Evolutionary conservation across 2,888 invertebrate species (phyloP).

Genomic region (Rhagophthalmus giganteus): DNA sequence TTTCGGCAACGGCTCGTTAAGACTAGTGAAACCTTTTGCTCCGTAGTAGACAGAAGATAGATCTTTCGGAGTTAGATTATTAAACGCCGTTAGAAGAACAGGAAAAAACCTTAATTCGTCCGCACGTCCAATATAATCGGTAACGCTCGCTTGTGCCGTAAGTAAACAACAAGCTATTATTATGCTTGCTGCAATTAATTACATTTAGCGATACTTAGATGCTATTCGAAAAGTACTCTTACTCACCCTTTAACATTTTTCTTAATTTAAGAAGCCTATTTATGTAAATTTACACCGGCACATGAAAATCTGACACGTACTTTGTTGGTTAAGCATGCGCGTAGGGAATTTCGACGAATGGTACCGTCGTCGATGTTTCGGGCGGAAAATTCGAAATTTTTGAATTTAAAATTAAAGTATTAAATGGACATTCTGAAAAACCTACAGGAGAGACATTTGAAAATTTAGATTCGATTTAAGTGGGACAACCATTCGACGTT

Average conservation of each 20-base stretch:
- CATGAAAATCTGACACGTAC: slow-evolving; percentile 32
- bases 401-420: no score
- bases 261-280: slow-evolving; percentile 12
- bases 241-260: slow-evolving; percentile 26
- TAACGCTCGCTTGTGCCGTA: slow-evolving; percentile 46
- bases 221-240: not conserved
- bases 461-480: no score
- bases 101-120: slow-evolving; percentile 46
- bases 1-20: slow-evolving; percentile 63
- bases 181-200: slow-evolving; percentile 15
- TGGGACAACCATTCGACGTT: no score
- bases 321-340: slow-evolving; percentile 24
- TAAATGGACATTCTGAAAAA: no score
- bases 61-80: slow-evolving; percentile 57
- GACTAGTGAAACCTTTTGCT: slow-evolving; percentile 69
- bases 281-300: slow-evolving; percentile 26
- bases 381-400: not conserved
- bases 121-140: slow-evolving; percentile 48
- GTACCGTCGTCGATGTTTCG: not conserved
- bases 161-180: slow-evolving; percentile 13
- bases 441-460: no score
- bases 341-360: not conserved
- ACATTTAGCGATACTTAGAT: not conserved
- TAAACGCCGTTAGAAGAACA: slow-evolving; percentile 42
- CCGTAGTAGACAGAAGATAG: slow-evolving; percentile 72